Evolutionary conservation across 2,797 vertebrate species (phyloP).

Genomic region (Acipenser transmontanus): DNA sequence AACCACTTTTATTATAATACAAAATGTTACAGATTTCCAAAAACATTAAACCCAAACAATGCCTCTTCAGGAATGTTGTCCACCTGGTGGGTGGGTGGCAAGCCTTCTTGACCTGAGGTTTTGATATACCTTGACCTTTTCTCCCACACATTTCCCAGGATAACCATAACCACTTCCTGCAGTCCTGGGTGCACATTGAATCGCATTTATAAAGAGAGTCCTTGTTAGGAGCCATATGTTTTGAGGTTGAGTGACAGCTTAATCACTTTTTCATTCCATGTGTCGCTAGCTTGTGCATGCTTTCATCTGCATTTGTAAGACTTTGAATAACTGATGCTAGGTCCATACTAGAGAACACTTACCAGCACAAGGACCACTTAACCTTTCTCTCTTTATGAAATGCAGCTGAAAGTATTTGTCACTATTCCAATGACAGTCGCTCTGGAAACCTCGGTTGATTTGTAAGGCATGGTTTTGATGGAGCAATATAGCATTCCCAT

Average conservation of each 20-base stretch:
- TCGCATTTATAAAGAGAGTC: neutral
- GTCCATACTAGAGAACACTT: neutral
- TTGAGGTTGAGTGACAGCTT: constrained; percentile 2
- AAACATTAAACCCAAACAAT: too few species aligned
- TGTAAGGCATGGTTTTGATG: too few species aligned
- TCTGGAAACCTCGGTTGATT: too few species aligned
- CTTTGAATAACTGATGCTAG: neutral
- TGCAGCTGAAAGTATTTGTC: too few species aligned
- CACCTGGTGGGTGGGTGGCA: neutral
- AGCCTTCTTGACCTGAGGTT: neutral
- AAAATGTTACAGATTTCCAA: too few species aligned
- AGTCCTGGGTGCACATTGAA: neutral
- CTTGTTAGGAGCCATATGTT: neutral
- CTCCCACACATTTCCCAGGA: neutral
- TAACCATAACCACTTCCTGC: neutral
- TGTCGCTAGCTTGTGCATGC: neutral
- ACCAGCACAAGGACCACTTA: neutral
- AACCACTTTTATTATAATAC: too few species aligned
- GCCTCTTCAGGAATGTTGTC: neutral
- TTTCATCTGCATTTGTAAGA: neutral
- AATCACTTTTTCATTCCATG: neutral
- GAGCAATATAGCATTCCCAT: too few species aligned
- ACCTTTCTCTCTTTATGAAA: neutral
- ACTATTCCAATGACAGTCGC: too few species aligned
- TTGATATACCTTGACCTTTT: constrained; percentile 1